Evolutionary conservation across 2,113 vertebrate genomes (phyloP), one percentile per base, ranked within the genome.

Genomic region (Oriolus oriolus): DNA sequence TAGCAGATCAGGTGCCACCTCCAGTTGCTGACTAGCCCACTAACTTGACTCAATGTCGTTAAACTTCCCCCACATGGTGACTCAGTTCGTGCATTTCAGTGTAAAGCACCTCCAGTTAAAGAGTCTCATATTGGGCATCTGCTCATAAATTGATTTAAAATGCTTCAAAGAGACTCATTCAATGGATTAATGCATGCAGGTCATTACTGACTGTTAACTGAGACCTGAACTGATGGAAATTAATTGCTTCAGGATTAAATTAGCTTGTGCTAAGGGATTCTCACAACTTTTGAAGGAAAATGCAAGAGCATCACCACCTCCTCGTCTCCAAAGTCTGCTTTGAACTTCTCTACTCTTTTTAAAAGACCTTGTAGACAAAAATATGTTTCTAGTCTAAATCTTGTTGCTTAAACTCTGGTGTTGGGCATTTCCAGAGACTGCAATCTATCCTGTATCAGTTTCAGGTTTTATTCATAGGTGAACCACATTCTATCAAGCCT

Each of bases 61-160:
- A 45, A 88, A 94, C 59, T 83, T 92, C 88, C 71, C 71, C 75
- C 92, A 77, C 54, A 61, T 8, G 6, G 66, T 96, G 88, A 94
- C 27, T 95, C 88, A 94, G 79, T 85, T 76, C 0, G 0, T 77
- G 60, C 37, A 90, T 69, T 85, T 85, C 75, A 45, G 28, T 10
- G 45, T 42, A 74, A 90, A 95, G 63, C 14, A 65, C 41, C 54
- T 80, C 54, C 21, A 50, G 45, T 61, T 31, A 42, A 47, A 35
- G 45, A 61, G 77, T 66, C 10, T 61, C 84, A 14, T 39, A 42
- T 24, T 88, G 63, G 73, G 84, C 63, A 44, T 85, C 42, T 85
- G 41, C 61, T 87, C 5, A 5, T 73, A 89, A 87, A 73, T 31
- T 47, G 61, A 50, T 52, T 73, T 75, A 89, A 90, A 90, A 68